These are phyloP conservation scores for Chionomys nivalis DNA, from an alignment of 2,113 vertebrate genomes.

Conservation along the genomic window DNA sequence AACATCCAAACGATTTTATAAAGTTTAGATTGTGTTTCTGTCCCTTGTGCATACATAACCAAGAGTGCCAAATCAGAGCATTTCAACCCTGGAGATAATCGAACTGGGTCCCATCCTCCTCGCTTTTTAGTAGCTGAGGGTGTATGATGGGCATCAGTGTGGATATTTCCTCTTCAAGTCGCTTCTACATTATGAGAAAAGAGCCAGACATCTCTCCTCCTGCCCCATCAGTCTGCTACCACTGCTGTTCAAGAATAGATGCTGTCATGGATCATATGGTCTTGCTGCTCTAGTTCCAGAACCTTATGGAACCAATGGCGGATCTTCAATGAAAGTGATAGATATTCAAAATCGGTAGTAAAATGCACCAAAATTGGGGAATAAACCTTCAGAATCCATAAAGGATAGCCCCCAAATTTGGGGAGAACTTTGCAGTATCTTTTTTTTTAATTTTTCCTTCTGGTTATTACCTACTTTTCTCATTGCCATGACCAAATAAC, in stretches of 20 bases:
- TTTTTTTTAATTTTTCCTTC: background rate
- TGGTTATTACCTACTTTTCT: background rate
- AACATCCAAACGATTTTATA: background rate
- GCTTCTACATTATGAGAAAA: background rate
- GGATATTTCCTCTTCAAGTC: background rate
- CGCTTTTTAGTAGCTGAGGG: background rate
- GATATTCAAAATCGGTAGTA: background rate
- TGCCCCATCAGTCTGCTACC: background rate
- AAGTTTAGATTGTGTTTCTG: conserved; percentile 6
- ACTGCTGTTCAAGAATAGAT: background rate
- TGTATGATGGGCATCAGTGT: background rate
- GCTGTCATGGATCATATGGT: background rate
- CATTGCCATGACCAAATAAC: background rate
- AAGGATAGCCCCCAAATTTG: background rate
- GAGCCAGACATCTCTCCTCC: background rate
- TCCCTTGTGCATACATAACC: background rate
- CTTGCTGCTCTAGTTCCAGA: background rate
- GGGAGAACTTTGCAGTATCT: background rate
- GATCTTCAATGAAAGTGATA: background rate
- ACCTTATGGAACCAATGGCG: background rate
- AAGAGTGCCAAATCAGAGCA: background rate
- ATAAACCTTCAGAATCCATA: background rate
- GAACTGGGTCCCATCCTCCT: background rate
- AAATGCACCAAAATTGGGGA: background rate
- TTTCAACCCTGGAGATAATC: background rate